Base-by-base conservation (phyloP, 2,888 invertebrate genomes). In the Eupithecia insigniata region DNA sequence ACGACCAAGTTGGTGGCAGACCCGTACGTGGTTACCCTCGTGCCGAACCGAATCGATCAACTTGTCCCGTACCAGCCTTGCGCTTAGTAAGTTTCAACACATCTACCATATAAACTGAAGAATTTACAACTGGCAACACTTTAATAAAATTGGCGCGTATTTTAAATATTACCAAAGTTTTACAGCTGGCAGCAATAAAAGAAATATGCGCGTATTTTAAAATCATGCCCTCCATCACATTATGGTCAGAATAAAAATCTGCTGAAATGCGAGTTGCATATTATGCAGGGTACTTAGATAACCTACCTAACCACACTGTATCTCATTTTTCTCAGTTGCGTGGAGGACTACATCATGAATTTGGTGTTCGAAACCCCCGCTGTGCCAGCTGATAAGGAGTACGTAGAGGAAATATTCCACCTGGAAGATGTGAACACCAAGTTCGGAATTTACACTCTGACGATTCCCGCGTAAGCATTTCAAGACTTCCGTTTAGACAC, bases 341-440 rank as follows among this genome's bases (percentile, higher is more conserved):
- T 94, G n/a, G 93, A 94, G 79, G 93, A 94, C 77, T 93, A 93
- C 80, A 92, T 94, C 30, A 91, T 93, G 93, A 92, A 93, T 74
- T 80, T 92, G 70, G 90, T 94, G 32, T 94, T 91, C 67, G 93
- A 94, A 79, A 92, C 90, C 1, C 93, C 93, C 7, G 93, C 93
- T 0, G 82, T 90, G 4, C 87, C 89, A 1, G 93, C 92, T 0
- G 91, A 92, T 70, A 84, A 84, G 16, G 89, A 90, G 66, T 93
- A 92, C 71, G 75, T 94, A 0, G 83, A 92, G 7, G 78, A 82
- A 34, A 90, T 94, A 71, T 93, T 94, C 84, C 89, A 84, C 5
- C 84, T 94, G 1, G 93, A 93, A 76, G 92, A 90, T 28, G 78
- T 90, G 18, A 94, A 94, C 77, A 94, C 94, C 14, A 92, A 89